phyloP scores from a whole-genome alignment of 1,140 invertebrate genomes.

The Rhagoletis pomonella region DNA sequence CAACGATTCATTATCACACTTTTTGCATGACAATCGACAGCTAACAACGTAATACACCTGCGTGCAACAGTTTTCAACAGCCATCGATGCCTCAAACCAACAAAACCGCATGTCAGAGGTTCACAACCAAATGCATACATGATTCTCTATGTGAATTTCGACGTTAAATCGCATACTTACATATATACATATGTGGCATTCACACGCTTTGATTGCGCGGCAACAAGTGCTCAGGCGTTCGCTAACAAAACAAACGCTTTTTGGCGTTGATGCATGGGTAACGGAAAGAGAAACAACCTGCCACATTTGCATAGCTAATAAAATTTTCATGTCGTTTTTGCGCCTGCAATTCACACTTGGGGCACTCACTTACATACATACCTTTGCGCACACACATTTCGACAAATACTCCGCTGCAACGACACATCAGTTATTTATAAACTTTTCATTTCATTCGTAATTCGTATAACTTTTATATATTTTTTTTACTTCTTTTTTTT shows the following conservation, averaged over 20 bases:
- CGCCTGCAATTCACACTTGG: slow-evolving; percentile 24
- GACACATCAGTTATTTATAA: slow-evolving; percentile 43
- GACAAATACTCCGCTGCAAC: neutral
- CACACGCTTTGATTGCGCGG: slow-evolving; percentile 9
- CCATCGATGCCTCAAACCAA: slow-evolving; percentile 21
- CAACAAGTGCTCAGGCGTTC: slow-evolving; percentile 18
- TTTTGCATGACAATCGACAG: neutral
- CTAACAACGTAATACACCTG: neutral
- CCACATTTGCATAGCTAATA: slow-evolving; percentile 74
- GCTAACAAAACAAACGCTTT: neutral
- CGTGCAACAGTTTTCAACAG: slow-evolving; percentile 35
- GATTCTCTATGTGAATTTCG: neutral
- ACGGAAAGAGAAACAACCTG: slow-evolving; percentile 65
- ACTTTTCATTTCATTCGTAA: slow-evolving; percentile 48
- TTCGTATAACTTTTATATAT: neutral
- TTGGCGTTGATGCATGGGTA: slow-evolving; percentile 37
- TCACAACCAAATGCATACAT: neutral
- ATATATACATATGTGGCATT: neutral
- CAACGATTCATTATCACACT: neutral
- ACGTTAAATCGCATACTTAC: neutral
- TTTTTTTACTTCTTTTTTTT: slow-evolving; percentile 12
- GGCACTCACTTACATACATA: neutral
- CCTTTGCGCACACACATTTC: neutral
- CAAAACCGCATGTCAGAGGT: slow-evolving; percentile 16
- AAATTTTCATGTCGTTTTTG: slow-evolving; percentile 63